Evolutionary conservation across 2,113 vertebrate species (phyloP), one percentile per base, ranked within the genome.

Genomic region (Clarias gariepinus): DNA sequence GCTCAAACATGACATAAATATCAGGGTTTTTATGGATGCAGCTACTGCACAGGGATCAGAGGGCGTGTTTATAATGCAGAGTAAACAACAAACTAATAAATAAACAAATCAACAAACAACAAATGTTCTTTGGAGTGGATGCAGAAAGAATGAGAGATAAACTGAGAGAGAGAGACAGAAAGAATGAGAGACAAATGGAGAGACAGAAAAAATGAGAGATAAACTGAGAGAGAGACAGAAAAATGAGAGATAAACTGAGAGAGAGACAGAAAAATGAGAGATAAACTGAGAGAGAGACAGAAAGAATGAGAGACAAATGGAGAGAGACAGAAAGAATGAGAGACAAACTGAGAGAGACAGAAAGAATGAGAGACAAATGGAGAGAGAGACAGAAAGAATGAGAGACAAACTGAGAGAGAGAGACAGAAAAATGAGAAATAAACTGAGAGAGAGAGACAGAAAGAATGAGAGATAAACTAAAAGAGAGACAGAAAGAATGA

Each of bases 221-320:
- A 33, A 21, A 23, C 52, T 13, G 66, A 23, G 9, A 57, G 55
- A 73, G 12, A 52, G 69, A 25, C 2, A 73, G 89, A 77, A n/a
- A n/a, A n/a, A n/a, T n/a, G 19, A 81, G 80, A 86, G 82, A 74
- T n/a, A n/a, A n/a, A n/a, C n/a, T n/a, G 60, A 18, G 85, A 69
- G 7, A 55, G 76, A 53, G 58, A 66, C 41, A 41, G 30, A 55
- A 53, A 68, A 55, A 16, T 7, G 47, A 53, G 12, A 52, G 63
- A 66, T 2, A 47, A 89, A 82, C n/a, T 88, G 63, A n/a, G 71
- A 68, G 52, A 60, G 57, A 53, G 58, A 30, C 41, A 53, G 41
- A 30, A 12, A 55, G 81, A 69, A 15, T 19, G 81, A 19, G 25
- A 69, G 90, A 81, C 33, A 53, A 28, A 83, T 4, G 79, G n/a